These are phyloP conservation scores for Anarrhichthys ocellatus DNA, from an alignment of 2,113 vertebrate genomes.

Conservation along the genomic window DNA sequence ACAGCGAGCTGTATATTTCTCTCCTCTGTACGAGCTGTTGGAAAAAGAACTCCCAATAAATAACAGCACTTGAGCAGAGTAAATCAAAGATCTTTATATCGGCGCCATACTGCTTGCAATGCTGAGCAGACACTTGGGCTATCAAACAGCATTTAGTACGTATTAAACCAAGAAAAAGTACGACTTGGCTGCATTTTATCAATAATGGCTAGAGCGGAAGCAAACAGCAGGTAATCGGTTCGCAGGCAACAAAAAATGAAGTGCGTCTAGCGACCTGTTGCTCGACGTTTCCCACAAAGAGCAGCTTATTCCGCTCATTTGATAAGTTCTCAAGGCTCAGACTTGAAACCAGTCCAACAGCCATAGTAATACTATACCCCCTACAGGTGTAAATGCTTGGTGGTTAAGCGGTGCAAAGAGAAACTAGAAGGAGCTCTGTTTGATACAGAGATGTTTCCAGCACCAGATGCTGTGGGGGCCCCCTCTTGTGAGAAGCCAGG, in stretches of 20 bases:
- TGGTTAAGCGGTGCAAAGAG: constrained; percentile 57
- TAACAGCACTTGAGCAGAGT: constrained; percentile 59
- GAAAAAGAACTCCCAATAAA: constrained; percentile 67
- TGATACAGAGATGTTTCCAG: constrained; percentile 77
- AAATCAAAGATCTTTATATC: constrained; percentile 72
- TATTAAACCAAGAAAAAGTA: constrained; percentile 65
- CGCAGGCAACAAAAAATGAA: constrained; percentile 32
- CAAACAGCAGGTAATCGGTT: constrained; percentile 41
- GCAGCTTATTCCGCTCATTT: constrained; percentile 59
- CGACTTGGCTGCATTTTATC: constrained; percentile 32
- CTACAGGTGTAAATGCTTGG: constrained; percentile 81
- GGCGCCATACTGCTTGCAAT: constrained; percentile 40
- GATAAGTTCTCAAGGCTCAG: constrained; percentile 70
- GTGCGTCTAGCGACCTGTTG: constrained; percentile 32
- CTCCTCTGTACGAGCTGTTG: constrained; percentile 44
- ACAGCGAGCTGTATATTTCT: constrained; percentile 68
- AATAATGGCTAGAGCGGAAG: constrained; percentile 5
- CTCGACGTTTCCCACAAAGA: constrained; percentile 64
- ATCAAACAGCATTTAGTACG: constrained; percentile 60
- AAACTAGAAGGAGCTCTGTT: constrained; percentile 59
- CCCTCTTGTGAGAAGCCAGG: constrained; percentile 64
- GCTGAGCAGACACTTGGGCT: constrained; percentile 46
- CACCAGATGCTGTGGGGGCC: constrained; percentile 78
- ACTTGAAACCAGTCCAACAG: constrained; percentile 72
- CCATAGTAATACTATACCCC: constrained; percentile 77